Conservation (phyloP, 2,888 invertebrate genomes). For the Ophraella communa region DNA sequence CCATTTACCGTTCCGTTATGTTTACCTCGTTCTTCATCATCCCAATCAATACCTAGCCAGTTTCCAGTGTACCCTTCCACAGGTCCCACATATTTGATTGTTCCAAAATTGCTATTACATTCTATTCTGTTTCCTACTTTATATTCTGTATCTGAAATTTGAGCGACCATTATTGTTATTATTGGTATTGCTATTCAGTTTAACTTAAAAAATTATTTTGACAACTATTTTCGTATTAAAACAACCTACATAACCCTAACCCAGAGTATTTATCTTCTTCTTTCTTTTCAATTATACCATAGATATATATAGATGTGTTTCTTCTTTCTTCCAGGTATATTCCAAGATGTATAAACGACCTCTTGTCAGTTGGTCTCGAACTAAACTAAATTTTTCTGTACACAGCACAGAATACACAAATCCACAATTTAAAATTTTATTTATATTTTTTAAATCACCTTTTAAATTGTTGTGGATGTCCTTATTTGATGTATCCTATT, state of each 20-base stretch:
- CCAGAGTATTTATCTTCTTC: neutral
- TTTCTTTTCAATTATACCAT: too few relatives aligned
- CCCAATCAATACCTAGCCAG: constrained; percentile 99
- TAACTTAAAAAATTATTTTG: constrained; percentile 7
- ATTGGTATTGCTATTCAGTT: neutral
- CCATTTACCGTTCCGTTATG: constrained; percentile 89
- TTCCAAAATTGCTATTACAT: constrained; percentile 60
- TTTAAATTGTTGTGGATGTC: too few relatives aligned
- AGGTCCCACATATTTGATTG: constrained; percentile 79
- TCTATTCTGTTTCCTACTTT: constrained; percentile 56
- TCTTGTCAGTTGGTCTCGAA: too few relatives aligned
- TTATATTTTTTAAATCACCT: too few relatives aligned
- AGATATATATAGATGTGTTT: too few relatives aligned
- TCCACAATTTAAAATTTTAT: too few relatives aligned
- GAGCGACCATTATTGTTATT: constrained; percentile 16
- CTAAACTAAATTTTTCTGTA: too few relatives aligned
- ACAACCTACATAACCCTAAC: constrained; percentile 2
- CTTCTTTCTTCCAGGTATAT: too few relatives aligned
- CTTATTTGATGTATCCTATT: too few relatives aligned
- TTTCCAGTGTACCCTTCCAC: constrained; percentile 71
- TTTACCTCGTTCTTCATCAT: constrained; percentile 85
- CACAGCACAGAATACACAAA: too few relatives aligned
- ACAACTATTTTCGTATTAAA: neutral
- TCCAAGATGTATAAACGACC: too few relatives aligned
- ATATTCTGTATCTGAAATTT: constrained; percentile 20